Evolutionary conservation across 2,113 vertebrate genomes (phyloP), one percentile per base, ranked within the genome.

Genomic region (Nematolebias whitei): DNA sequence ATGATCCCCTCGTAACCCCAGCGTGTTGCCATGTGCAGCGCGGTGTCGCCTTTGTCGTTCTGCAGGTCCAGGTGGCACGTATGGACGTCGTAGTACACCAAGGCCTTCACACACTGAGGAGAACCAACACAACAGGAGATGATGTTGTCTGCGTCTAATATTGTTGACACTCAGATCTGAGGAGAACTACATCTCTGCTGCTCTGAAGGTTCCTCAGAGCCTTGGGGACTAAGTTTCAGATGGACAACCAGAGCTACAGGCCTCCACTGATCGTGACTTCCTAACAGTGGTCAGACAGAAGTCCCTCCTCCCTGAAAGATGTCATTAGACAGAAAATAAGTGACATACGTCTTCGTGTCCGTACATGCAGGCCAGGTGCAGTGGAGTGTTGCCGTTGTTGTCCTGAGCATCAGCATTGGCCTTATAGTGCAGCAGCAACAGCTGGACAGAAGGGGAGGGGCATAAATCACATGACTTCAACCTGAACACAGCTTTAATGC

Each of bases 1-100:
- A 99, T 94, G 87, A 99, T 95, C 20, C 94, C 93, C 52, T 97
- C 96, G 20, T 99, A 99, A 52, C 98, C 98, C 97, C 98, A 99
- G 0, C 97, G 95, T 0, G 98, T 92, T 12, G 96, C 96, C 9
- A 96, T 87, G 86, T 99, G 98, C 18, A 99, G 91, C 3, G 96
- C 90, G 0, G 96, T 94, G 85, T 99, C 96, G 35, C 96, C 96
- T 79, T 98, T 98, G 51, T 99, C 97, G 0, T 98, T 99, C 53
- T 95, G 92, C 40, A 94, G 86, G 59, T 98, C 95, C 67, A 98
- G 88, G 1, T 91, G 92, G 71, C 96, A 98, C 2, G 90, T 85
- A 55, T 94, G 93, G 63, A 93, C 80, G 11, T 99, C 95, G 1
- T 95, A 99, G 89, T 99, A 99, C 59, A 98, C 95, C 84, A 99